Percentiles rank a stretch among this genome's conserved stretches.
Evolutionary conservation across 2,888 invertebrate genomes (phyloP).

Genomic region (Lithophane ornitopus): DNA sequence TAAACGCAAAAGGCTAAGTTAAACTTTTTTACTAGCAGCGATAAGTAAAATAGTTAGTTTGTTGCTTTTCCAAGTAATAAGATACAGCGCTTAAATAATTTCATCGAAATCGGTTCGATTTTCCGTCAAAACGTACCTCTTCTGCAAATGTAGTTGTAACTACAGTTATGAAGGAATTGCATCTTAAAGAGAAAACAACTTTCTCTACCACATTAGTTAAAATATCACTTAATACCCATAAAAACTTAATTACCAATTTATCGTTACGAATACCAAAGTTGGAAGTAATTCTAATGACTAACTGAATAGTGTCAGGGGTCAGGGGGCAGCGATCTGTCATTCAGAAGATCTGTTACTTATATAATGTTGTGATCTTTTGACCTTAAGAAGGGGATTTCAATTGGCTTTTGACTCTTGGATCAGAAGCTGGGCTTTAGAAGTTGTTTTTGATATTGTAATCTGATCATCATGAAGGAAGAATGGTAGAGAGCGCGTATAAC

Average conservation of each 20-base stretch:
- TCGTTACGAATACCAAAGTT: constrained; percentile 22
- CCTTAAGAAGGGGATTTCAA: constrained; percentile 27
- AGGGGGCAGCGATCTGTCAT: constrained; percentile 48
- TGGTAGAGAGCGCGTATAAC: background rate
- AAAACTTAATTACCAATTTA: constrained; percentile 27
- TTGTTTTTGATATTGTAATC: constrained; percentile 11
- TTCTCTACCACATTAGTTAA: background rate
- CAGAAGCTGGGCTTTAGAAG: background rate
- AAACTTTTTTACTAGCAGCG: background rate
- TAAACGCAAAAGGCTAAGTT: background rate
- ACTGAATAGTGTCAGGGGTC: constrained; percentile 32
- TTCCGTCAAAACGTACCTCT: background rate
- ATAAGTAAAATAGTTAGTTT: background rate
- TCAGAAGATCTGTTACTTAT: constrained; percentile 46
- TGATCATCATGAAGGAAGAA: background rate
- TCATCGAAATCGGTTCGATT: background rate
- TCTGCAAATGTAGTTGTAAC: background rate
- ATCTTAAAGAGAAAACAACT: background rate
- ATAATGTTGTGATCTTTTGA: constrained; percentile 45
- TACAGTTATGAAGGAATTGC: background rate
- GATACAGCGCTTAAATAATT: background rate
- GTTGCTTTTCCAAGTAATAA: background rate
- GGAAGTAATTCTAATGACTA: constrained; percentile 22
- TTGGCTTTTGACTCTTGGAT: constrained; percentile 20
- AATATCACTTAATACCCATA: background rate